These are phyloP conservation scores for Xanthorhoe spadicearia DNA, from an alignment of 2,888 invertebrate species.

Conservation along the genomic window DNA sequence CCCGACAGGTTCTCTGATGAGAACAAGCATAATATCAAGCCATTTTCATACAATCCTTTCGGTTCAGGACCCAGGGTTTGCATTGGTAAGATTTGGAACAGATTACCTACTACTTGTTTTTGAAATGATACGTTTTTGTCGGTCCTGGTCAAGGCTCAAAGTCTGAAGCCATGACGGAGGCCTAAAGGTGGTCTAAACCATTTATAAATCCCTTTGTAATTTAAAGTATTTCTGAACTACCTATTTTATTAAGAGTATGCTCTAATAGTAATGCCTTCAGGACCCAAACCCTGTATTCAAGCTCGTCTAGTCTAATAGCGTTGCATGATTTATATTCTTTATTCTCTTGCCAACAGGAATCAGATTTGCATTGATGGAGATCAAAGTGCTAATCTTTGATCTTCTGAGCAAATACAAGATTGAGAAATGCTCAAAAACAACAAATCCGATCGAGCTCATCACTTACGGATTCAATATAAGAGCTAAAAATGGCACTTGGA, in stretches of 20 bases:
- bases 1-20: slow-evolving; percentile 76
- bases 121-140: no score
- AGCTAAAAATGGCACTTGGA: slow-evolving; percentile 29
- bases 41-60: slow-evolving; percentile 80
- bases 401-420: slow-evolving; percentile 62
- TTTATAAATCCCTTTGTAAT: no score
- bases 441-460: slow-evolving; percentile 51
- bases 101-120: no score
- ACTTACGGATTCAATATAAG: slow-evolving; percentile 30
- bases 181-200: no score
- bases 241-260: no score
- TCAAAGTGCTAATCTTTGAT: slow-evolving; percentile 62
- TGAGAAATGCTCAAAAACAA: slow-evolving; percentile 61
- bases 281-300: no score
- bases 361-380: slow-evolving; percentile 70
- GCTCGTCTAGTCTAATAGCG: no score
- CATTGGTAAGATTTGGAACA: slow-evolving; percentile 63
- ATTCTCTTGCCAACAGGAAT: slow-evolving; percentile 51
- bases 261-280: no score
- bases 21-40: slow-evolving; percentile 69
- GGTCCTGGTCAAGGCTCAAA: no score
- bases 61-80: slow-evolving; percentile 83
- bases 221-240: no score
- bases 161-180: no score
- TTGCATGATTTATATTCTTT: neutral